Percentiles rank a stretch among this genome's conserved stretches.
Conservation (phyloP, 2,797 vertebrate species). For the Scomberomorus guttatus region DNA sequence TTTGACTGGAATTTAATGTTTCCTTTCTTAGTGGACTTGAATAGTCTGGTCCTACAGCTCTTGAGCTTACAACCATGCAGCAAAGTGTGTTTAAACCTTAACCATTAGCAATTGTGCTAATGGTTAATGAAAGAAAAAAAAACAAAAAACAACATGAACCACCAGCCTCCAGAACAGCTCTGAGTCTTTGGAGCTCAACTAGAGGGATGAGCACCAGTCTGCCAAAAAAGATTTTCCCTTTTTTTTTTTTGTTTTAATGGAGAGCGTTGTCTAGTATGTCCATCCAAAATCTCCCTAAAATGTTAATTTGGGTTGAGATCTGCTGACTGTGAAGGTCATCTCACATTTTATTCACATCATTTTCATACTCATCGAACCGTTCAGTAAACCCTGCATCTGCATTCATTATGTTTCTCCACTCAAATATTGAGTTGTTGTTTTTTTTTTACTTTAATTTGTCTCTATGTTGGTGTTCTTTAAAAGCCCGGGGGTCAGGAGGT, state of each 20-base stretch:
- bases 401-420: not conserved
- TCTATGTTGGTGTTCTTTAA: not conserved
- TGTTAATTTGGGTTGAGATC: not conserved
- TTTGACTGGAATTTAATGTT: not conserved
- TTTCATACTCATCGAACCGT: slow-evolving; percentile 6
- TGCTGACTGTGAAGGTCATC: not conserved
- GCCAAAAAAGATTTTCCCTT: too few relatives aligned
- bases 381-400: slow-evolving; percentile 1
- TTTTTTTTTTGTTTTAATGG: not conserved
- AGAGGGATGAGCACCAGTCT: not conserved
- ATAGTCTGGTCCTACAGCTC: not conserved
- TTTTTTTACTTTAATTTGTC: not conserved
- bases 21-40: not conserved
- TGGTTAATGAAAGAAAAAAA: not conserved
- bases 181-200: not conserved
- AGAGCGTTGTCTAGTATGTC: not conserved
- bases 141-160: not conserved
- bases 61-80: not conserved
- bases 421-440: not conserved
- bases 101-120: not conserved
- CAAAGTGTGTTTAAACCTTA: not conserved
- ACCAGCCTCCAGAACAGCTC: not conserved
- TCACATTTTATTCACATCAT: not conserved
- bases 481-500: not conserved
- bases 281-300: not conserved